These are phyloP conservation scores for Diaphora mendica DNA, from an alignment of 2,888 invertebrate genomes.

Conservation along the genomic window DNA sequence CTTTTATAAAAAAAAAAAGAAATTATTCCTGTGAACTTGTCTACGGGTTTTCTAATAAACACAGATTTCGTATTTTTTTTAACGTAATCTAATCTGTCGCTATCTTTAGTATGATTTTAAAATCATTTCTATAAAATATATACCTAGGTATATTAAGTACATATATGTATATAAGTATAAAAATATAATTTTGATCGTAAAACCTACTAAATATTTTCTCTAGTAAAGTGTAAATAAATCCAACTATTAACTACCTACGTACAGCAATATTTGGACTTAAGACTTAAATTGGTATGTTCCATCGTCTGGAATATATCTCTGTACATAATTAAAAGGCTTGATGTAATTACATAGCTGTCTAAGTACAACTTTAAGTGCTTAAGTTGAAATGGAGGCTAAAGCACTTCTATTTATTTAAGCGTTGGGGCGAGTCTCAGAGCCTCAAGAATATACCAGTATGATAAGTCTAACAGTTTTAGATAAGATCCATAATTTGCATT, in stretches of 20 bases:
- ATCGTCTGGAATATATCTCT: not conserved
- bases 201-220: not conserved
- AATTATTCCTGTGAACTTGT: not conserved
- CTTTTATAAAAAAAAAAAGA: not conserved
- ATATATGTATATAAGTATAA: no score
- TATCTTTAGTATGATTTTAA: not conserved
- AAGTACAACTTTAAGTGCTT: slow-evolving; percentile 30
- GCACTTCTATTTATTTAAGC: slow-evolving; percentile 37
- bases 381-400: slow-evolving; percentile 30
- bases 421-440: slow-evolving; percentile 20
- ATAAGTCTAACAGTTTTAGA: slow-evolving; percentile 38
- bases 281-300: not conserved
- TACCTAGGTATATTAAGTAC: no score
- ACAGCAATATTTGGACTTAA: not conserved
- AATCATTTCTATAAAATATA: no score
- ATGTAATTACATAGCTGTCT: not conserved
- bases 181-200: not conserved
- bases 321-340: slow-evolving; percentile 9
- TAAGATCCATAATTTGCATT: slow-evolving; percentile 42
- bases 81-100: not conserved
- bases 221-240: not conserved
- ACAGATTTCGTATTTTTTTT: not conserved
- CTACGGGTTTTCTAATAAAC: not conserved
- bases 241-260: not conserved
- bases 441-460: slow-evolving; percentile 33